Percentiles rank a stretch among this genome's conserved stretches.
These are phyloP conservation scores for Yoshiicerus persimilis DNA, from an alignment of 1,140 invertebrate species.

Conservation along the genomic window DNA sequence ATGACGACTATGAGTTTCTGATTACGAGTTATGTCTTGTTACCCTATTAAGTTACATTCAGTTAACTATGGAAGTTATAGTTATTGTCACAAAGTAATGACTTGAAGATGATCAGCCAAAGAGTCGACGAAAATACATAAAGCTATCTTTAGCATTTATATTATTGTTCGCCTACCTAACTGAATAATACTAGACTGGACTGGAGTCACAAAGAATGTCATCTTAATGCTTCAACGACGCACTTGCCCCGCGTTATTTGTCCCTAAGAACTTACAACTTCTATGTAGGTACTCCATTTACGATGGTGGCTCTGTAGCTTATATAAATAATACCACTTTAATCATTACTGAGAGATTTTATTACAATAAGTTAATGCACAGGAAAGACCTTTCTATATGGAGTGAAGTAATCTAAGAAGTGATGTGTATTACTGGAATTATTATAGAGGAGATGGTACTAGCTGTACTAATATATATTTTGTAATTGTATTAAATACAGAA, in stretches of 20 bases:
- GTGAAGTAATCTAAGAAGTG: no score
- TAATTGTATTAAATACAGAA: not conserved
- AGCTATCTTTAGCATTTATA: slow-evolving; percentile 13
- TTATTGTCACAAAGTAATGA: slow-evolving; percentile 7
- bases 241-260: not conserved
- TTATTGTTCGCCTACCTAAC: not conserved
- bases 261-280: not conserved
- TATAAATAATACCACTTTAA: not conserved
- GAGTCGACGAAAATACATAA: slow-evolving; percentile 13
- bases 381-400: no score
- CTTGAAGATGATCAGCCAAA: slow-evolving; percentile 15
- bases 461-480: not conserved
- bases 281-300: not conserved
- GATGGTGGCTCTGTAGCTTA: not conserved
- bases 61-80: slow-evolving; percentile 18
- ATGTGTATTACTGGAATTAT: not conserved
- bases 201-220: not conserved
- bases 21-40: slow-evolving; percentile 5
- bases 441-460: no score
- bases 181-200: not conserved
- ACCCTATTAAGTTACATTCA: not conserved
- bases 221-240: not conserved
- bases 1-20: not conserved
- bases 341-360: no score
- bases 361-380: no score